phyloP scores from a whole-genome alignment of 92 coral and sea anemone species.

The Siderastrea radians region DNA sequence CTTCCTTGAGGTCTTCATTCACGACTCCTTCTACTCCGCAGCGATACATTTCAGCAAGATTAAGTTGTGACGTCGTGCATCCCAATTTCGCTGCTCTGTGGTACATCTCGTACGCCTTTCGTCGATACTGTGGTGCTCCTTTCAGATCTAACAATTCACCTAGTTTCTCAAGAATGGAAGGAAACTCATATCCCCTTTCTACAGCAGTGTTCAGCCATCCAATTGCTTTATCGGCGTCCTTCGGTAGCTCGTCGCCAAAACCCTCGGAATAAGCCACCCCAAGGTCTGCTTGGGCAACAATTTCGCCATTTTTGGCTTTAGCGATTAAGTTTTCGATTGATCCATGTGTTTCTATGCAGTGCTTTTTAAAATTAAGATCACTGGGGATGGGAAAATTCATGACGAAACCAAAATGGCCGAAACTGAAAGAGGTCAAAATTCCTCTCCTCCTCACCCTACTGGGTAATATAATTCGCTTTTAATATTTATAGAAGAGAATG shows the following conservation, averaged over 20 bases:
- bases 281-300: conserved; percentile 64
- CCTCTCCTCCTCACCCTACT: not conserved
- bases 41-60: conserved; percentile 76
- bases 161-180: conserved; percentile 15
- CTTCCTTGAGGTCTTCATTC: conserved; percentile 69
- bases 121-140: conserved; percentile 49
- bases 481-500: too few relatives aligned
- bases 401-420: not conserved
- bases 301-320: conserved; percentile 58
- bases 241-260: conserved; percentile 28
- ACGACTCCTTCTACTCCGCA: conserved; percentile 79
- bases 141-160: conserved; percentile 58
- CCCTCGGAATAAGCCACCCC: conserved; percentile 63
- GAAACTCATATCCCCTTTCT: conserved; percentile 10
- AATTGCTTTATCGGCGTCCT: conserved; percentile 72
- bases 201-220: conserved; percentile 73
- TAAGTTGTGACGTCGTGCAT: conserved; percentile 45
- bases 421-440: not conserved
- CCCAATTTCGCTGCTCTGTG: conserved; percentile 69
- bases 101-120: conserved; percentile 73
- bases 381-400: not conserved
- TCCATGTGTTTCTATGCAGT: conserved; percentile 39
- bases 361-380: not conserved
- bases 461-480: too few relatives aligned
- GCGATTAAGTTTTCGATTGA: conserved; percentile 48